Evolutionary conservation across 1,140 invertebrate species (phyloP), one percentile per base, ranked within the genome.

Genomic region (Agrypnia vestita): DNA sequence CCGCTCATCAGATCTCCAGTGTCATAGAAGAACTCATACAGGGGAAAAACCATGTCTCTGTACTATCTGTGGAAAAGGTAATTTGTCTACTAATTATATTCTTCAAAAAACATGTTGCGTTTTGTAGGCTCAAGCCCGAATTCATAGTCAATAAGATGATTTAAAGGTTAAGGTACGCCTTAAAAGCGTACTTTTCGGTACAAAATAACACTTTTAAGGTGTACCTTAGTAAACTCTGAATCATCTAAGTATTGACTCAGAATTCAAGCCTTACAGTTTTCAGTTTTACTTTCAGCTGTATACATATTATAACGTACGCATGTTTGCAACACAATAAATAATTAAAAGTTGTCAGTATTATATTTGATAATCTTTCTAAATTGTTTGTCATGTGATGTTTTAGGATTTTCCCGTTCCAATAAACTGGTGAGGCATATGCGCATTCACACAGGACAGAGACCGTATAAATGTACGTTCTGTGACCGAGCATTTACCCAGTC

Each of bases 361-460:
- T 35, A 35, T 35, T 35, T 35, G 1, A 35, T 3, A 35, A 51
- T 51, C 9, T 17, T 17, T 4, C 0, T 53, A 9, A 56, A 56
- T 10, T 59, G 17, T 15, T 15, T 59, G 17, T 19, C 3, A 7
- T 59, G 17, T 59, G 11, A 10, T 59, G 55, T 21, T 21, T 0
- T 59, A 59, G 90, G 86, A 69, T 92, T 92, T 82, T 88, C 89
- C 0, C 86, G 91, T 19, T 91, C 91, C 47, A 91, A 92, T 82
- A 92, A 92, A 82, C 85, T 93, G 82, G 89, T 91, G 0, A 87
- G 91, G 0, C 92, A 93, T 82, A 91, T 92, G 89, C 89, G 91
- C 0, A 87, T 92, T 0, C 92, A 92, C 81, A 91, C 91, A 0
- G 92, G 91, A 1, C 87, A 89, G 35, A 85, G 90, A 43, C 91